Evolutionary conservation across 2,888 invertebrate species (phyloP).

Genomic region (Ennomos quercinarius): DNA sequence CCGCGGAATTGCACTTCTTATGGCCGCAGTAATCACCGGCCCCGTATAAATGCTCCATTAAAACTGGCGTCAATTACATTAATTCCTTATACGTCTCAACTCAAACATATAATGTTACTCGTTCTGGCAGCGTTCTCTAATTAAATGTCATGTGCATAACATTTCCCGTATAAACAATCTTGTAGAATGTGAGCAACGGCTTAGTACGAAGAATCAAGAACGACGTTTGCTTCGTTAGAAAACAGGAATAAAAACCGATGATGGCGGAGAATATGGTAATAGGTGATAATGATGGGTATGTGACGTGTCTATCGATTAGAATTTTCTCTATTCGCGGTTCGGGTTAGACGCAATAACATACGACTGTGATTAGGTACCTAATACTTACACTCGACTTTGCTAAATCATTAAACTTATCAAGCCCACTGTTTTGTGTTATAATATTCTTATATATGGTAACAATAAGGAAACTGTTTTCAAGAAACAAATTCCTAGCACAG

Average conservation of each 20-base stretch:
- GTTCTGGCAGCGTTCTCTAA: constrained; percentile 60
- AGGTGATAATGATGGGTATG: not conserved
- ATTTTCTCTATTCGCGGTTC: constrained; percentile 4
- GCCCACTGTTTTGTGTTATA: not conserved
- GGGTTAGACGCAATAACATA: not conserved
- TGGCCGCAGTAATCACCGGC: constrained; percentile 69
- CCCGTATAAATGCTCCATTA: constrained; percentile 77
- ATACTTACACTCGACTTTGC: too few relatives aligned
- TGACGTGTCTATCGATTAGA: constrained; percentile 18
- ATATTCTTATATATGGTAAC: not conserved
- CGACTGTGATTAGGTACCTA: too few relatives aligned
- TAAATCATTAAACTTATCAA: constrained; percentile 5
- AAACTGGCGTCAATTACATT: constrained; percentile 80
- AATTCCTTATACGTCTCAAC: constrained; percentile 72
- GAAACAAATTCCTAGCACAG: constrained; percentile 19
- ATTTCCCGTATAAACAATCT: constrained; percentile 56
- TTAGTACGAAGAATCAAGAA: constrained; percentile 49
- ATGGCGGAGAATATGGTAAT: constrained; percentile 44
- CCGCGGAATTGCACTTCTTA: constrained; percentile 75
- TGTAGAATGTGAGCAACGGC: constrained; percentile 64
- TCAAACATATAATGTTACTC: constrained; percentile 66
- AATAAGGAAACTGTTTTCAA: constrained; percentile 8
- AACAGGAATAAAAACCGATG: constrained; percentile 52
- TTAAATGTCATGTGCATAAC: constrained; percentile 72
- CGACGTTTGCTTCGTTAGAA: constrained; percentile 53